Percentiles rank a stretch among this genome's conserved stretches.
Evolutionary conservation across 2,888 invertebrate genomes (phyloP).

Genomic region (Tubiluchus corallicola): DNA sequence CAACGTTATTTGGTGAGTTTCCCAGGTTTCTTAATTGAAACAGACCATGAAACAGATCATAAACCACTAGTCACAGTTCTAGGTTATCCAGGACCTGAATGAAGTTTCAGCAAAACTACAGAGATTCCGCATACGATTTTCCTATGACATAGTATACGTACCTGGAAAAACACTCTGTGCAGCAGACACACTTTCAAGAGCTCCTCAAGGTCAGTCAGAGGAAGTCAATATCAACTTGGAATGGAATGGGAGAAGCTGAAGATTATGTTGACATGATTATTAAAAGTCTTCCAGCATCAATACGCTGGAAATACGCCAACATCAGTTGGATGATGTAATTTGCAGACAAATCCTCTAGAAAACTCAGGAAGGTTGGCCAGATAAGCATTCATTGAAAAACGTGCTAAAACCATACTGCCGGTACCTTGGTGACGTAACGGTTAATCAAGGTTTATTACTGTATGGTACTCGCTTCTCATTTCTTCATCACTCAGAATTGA

Average conservation of each 20-base stretch:
- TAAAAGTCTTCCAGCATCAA: conserved; percentile 11
- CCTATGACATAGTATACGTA: conserved; percentile 18
- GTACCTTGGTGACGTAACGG: not conserved
- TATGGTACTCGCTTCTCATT: not conserved
- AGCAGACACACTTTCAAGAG: conserved; percentile 19
- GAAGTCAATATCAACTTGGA: conserved; percentile 10
- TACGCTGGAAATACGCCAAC: not conserved
- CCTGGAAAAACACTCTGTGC: conserved; percentile 20
- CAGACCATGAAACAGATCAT: conserved; percentile 28
- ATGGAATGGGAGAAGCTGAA: conserved; percentile 10
- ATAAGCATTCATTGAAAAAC: not conserved
- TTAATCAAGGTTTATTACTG: conserved; percentile 1
- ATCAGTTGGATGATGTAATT: conserved; percentile 3
- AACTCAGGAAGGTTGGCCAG: not conserved
- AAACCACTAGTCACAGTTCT: conserved; percentile 24
- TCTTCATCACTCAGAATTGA: not conserved
- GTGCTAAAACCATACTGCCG: not conserved
- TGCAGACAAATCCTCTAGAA: too few species aligned
- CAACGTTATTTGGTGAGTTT: not conserved
- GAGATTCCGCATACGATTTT: conserved; percentile 21
- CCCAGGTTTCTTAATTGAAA: conserved; percentile 20
- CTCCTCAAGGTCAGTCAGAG: conserved; percentile 9
- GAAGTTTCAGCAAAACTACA: conserved; percentile 26
- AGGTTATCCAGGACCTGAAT: too few species aligned
- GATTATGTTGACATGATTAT: conserved; percentile 11